phyloP scores from a whole-genome alignment of 2,113 vertebrate genomes.

The Petrocephalus zakoni region DNA sequence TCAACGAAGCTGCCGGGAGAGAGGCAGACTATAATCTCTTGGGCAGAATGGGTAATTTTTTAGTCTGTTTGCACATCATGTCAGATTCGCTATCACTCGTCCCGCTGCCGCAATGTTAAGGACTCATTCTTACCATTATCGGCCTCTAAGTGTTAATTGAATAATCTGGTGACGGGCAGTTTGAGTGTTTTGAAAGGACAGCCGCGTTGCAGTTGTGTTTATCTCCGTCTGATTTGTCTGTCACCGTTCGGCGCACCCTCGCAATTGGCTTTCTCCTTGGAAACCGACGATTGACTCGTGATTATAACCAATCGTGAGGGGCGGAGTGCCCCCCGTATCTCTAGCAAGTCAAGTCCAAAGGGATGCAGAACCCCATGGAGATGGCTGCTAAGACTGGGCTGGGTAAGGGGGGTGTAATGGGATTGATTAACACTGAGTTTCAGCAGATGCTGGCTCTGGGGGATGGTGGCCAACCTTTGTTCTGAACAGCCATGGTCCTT shows the following conservation, averaged over 20 bases:
- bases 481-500: background rate
- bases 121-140: background rate
- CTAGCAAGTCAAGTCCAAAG: background rate
- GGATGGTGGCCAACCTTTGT: background rate
- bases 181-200: background rate
- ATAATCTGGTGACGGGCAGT: constrained; percentile 2
- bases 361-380: background rate
- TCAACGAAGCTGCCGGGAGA: background rate
- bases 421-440: background rate
- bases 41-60: background rate
- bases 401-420: background rate
- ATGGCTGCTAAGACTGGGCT: background rate
- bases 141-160: background rate
- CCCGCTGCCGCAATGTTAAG: background rate
- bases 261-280: background rate
- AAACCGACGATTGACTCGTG: background rate
- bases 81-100: background rate
- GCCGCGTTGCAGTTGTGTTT: background rate
- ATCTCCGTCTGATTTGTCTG: background rate
- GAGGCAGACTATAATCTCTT: constrained; percentile 11
- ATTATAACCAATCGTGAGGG: background rate
- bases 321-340: background rate
- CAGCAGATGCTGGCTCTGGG: background rate
- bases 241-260: background rate
- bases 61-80: constrained; percentile 9